Percentiles rank a stretch among this genome's conserved stretches.
phyloP scores from a whole-genome alignment of 2,888 invertebrate species.

The Dryobota labecula region DNA sequence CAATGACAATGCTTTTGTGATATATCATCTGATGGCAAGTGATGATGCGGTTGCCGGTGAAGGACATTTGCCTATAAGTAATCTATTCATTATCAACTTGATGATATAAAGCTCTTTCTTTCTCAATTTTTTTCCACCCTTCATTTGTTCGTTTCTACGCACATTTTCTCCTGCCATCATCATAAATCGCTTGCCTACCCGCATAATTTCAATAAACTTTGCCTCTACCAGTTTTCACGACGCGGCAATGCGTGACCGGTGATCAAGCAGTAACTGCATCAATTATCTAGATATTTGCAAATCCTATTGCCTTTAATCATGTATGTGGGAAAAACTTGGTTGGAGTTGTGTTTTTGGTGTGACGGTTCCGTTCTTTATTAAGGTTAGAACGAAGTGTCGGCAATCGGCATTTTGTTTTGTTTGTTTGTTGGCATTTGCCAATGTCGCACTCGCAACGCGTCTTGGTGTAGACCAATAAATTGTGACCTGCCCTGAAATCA shows the following conservation, averaged over 20 bases:
- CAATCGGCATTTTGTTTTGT: too few species aligned
- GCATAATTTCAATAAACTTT: slow-evolving; percentile 27
- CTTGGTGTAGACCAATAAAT: too few species aligned
- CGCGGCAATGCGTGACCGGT: slow-evolving; percentile 39
- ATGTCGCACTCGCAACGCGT: too few species aligned
- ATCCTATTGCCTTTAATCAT: slow-evolving; percentile 45
- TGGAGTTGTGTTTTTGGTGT: background rate
- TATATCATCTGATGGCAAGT: too few species aligned
- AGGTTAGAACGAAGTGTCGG: background rate
- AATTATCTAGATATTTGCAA: slow-evolving; percentile 51
- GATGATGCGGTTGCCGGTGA: too few species aligned
- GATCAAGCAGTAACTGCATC: slow-evolving; percentile 22
- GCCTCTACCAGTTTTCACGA: slow-evolving; percentile 11
- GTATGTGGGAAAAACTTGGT: slow-evolving; percentile 35
- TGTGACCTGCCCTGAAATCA: too few species aligned
- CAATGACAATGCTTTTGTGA: too few species aligned
- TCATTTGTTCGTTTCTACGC: background rate
- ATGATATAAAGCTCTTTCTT: background rate
- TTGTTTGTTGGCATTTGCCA: too few species aligned
- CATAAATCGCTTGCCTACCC: background rate
- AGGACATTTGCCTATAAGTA: too few species aligned
- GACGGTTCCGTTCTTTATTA: slow-evolving; percentile 7
- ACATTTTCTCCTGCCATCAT: background rate
- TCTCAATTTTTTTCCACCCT: background rate
- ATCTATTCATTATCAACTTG: background rate